Evolutionary conservation across 2,113 vertebrate species (phyloP).

Genomic region (Marmota flaviventris): DNA sequence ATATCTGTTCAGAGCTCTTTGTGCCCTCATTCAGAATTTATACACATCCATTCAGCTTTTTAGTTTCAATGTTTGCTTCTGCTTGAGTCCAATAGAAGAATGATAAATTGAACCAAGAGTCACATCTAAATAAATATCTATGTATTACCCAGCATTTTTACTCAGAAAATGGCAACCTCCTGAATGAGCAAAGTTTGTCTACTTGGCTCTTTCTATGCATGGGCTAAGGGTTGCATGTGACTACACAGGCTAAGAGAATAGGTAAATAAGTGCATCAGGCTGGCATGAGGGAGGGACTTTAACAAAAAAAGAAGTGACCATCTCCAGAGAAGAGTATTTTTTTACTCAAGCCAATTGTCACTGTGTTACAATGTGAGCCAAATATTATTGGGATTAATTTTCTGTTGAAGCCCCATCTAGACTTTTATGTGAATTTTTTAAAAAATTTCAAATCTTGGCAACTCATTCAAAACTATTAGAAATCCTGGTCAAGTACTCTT

Average conservation of each 20-base stretch:
- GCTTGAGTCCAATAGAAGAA: not conserved
- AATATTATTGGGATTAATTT: slow-evolving; percentile 12
- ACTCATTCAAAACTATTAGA: not conserved
- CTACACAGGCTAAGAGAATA: not conserved
- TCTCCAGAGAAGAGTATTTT: not conserved
- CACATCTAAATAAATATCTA: not conserved
- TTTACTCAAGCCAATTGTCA: not conserved
- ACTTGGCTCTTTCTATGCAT: not conserved
- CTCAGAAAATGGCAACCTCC: not conserved
- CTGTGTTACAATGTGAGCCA: not conserved
- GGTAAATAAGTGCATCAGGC: not conserved
- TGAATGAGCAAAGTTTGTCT: not conserved
- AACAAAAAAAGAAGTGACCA: not conserved
- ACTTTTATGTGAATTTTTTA: not conserved
- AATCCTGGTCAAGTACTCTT: not conserved
- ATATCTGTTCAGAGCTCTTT: not conserved
- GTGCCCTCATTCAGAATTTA: not conserved
- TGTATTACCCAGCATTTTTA: not conserved
- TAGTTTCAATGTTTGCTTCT: not conserved
- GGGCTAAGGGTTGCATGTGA: not conserved
- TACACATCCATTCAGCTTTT: not conserved
- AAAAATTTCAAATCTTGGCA: not conserved
- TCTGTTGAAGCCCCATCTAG: not conserved
- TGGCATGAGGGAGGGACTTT: not conserved
- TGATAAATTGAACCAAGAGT: not conserved